A percentile compares a stretch with the other conserved stretches of the same genome.
These are phyloP conservation scores for Xenotilapia longispinis DNA, from an alignment of 2,113 vertebrate species.

Conservation along the genomic window DNA sequence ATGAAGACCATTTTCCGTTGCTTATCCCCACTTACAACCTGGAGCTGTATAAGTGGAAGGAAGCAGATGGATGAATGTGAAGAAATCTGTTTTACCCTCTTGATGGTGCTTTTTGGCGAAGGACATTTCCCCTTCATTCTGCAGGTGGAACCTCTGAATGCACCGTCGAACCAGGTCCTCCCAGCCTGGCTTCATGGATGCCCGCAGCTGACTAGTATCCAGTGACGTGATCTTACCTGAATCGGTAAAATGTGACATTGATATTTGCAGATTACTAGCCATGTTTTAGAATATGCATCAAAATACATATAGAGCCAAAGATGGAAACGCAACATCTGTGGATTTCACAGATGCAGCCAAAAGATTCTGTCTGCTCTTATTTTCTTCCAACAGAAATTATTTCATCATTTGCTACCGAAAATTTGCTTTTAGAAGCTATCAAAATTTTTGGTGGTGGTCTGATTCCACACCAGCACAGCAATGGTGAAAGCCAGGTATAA, in stretches of 20 bases:
- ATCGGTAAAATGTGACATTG: background rate
- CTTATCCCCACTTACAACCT: background rate
- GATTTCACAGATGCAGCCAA: background rate
- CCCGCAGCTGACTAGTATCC: conserved; percentile 90
- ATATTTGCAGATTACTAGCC: background rate
- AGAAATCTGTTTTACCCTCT: conserved; percentile 70
- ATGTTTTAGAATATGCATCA: background rate
- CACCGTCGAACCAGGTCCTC: conserved; percentile 94
- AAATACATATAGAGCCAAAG: background rate
- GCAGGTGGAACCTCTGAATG: conserved; percentile 93
- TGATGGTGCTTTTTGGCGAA: conserved; percentile 95
- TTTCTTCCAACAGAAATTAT: background rate
- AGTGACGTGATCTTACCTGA: conserved; percentile 95
- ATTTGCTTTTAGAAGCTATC: background rate
- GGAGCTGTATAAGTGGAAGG: background rate
- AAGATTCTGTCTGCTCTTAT: background rate
- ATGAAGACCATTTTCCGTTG: fast-evolving
- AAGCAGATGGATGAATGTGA: background rate
- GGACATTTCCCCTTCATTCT: conserved; percentile 88
- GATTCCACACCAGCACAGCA: background rate
- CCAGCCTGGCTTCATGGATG: conserved; percentile 96
- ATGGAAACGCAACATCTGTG: fast-evolving
- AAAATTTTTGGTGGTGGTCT: fast-evolving
- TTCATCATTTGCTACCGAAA: fast-evolving
- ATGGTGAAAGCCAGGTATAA: background rate